Conservation (phyloP, 2,797 vertebrate species). For the Tauraco hartlaubi region DNA sequence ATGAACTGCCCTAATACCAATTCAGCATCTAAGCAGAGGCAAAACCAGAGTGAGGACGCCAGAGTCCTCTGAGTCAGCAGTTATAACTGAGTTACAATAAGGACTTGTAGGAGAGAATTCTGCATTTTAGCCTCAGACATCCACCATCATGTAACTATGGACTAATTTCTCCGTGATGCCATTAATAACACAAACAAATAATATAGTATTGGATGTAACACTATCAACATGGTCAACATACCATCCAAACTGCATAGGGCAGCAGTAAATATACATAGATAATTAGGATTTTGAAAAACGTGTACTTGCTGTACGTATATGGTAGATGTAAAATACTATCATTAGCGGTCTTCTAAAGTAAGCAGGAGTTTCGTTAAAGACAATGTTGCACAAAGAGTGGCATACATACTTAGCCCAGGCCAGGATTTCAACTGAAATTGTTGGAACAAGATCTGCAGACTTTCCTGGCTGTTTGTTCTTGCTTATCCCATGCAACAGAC, state of each 20-base stretch:
- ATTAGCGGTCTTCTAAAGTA: not conserved
- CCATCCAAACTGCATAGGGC: not conserved
- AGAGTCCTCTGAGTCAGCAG: not conserved
- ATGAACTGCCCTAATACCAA: not conserved
- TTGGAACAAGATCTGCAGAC: not conserved
- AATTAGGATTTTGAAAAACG: not conserved
- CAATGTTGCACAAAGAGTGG: not conserved
- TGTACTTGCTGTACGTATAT: not conserved
- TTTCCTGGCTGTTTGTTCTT: not conserved
- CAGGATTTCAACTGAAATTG: not conserved
- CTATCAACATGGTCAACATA: not conserved
- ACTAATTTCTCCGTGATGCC: not conserved
- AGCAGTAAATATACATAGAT: not conserved
- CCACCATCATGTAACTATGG: not conserved
- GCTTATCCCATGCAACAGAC: not conserved
- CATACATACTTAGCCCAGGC: not conserved
- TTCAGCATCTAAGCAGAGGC: not conserved
- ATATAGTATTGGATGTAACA: rapidly evolving
- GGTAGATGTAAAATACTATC: not conserved
- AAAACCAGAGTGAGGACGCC: not conserved
- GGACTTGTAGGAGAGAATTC: not conserved
- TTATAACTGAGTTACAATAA: not conserved
- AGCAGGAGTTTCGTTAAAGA: not conserved
- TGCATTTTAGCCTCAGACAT: not conserved
- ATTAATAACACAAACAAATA: not conserved